Evolutionary conservation across 2,888 invertebrate genomes (phyloP).

Genomic region (Prosapia bicincta): DNA sequence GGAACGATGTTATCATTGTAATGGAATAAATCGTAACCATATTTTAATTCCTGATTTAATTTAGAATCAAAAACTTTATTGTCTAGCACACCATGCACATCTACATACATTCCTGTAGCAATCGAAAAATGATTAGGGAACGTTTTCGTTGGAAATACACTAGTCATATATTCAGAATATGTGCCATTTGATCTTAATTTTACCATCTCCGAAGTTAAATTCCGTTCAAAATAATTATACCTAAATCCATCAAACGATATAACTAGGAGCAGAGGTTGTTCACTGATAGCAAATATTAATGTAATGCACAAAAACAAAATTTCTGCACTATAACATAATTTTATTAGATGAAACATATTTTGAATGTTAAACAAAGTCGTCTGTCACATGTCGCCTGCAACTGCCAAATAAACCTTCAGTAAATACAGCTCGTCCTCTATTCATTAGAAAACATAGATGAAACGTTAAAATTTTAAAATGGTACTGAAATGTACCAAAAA

Average conservation of each 20-base stretch:
- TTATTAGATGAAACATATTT: background rate
- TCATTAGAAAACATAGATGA: no score
- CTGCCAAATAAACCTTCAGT: no score
- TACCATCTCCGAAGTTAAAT: slow-evolving; percentile 56
- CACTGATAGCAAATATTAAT: background rate
- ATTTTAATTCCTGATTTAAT: slow-evolving; percentile 37
- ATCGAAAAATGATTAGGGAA: slow-evolving; percentile 72
- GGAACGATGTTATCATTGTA: slow-evolving; percentile 54
- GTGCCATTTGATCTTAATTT: slow-evolving; percentile 54
- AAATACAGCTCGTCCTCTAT: no score
- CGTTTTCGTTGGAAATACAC: slow-evolving; percentile 67
- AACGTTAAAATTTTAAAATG: no score
- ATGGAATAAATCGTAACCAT: slow-evolving; percentile 52
- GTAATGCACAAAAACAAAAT: background rate
- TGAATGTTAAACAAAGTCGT: background rate
- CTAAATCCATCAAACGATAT: slow-evolving; percentile 26
- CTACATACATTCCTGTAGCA: slow-evolving; percentile 64
- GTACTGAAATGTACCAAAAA: no score
- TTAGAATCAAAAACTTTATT: slow-evolving; percentile 57
- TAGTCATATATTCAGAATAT: slow-evolving; percentile 55
- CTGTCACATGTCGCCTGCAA: background rate
- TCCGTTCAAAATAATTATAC: slow-evolving; percentile 59
- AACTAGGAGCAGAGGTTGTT: background rate
- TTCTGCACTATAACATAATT: background rate
- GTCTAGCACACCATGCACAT: slow-evolving; percentile 65